These are phyloP conservation scores for Amphiura filiformis DNA, from an alignment of 35 echinoderm and acorn worm species.

Conservation along the genomic window DNA sequence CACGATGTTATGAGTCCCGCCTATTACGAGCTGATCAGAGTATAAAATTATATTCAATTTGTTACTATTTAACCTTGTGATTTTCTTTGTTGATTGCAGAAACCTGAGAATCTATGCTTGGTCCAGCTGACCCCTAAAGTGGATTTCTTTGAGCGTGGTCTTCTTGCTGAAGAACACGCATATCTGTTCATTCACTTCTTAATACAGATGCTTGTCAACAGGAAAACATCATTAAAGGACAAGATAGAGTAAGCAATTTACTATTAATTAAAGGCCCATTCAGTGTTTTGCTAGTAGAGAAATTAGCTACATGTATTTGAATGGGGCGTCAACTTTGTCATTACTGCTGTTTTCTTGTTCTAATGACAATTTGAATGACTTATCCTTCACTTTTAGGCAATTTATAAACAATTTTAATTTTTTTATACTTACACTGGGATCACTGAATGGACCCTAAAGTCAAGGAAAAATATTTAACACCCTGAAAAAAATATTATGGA, in stretches of 20 bases:
- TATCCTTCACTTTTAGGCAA: too few relatives aligned
- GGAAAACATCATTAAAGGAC: not conserved
- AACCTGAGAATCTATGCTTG: not conserved
- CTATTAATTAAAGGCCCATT: too few relatives aligned
- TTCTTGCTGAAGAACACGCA: not conserved
- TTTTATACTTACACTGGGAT: too few relatives aligned
- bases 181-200: not conserved
- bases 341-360: not conserved
- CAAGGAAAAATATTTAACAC: not conserved
- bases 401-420: too few relatives aligned
- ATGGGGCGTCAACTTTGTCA: not conserved
- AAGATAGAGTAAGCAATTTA: not conserved
- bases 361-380: too few relatives aligned
- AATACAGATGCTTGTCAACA: not conserved
- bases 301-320: too few relatives aligned
- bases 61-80: too few relatives aligned
- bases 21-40: too few relatives aligned
- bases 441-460: not conserved
- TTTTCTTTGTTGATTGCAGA: not conserved
- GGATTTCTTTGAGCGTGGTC: not conserved
- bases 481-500: not conserved
- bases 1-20: too few relatives aligned
- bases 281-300: too few relatives aligned
- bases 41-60: too few relatives aligned
- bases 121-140: not conserved